These are phyloP conservation scores for Scalopus aquaticus DNA, from an alignment of 2,113 vertebrate genomes.

Conservation along the genomic window DNA sequence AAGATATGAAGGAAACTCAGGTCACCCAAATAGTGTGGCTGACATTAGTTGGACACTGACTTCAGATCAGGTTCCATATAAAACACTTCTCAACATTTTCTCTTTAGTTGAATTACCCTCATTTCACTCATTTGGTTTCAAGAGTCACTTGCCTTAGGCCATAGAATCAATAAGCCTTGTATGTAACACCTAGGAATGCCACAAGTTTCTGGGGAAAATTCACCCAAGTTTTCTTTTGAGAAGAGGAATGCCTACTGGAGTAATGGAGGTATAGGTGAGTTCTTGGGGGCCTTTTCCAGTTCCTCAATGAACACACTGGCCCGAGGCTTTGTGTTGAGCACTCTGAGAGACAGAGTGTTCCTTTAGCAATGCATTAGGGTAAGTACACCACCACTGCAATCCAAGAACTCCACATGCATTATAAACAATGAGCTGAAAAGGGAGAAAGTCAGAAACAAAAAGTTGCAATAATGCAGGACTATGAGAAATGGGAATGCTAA, in stretches of 20 bases:
- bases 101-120: background rate
- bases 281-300: background rate
- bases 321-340: background rate
- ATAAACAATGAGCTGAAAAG: background rate
- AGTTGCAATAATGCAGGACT: background rate
- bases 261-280: background rate
- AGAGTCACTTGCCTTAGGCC: background rate
- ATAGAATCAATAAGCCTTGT: background rate
- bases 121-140: background rate
- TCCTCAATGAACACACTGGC: background rate
- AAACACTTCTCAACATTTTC: background rate
- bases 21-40: background rate
- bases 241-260: background rate
- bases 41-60: background rate
- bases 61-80: background rate
- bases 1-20: background rate
- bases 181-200: background rate
- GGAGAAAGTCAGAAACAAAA: background rate
- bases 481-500: background rate
- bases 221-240: background rate
- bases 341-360: background rate
- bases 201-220: background rate
- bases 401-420: background rate
- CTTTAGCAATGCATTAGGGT: background rate
- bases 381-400: background rate